Percentiles rank a stretch among this genome's conserved stretches.
phyloP scores from a whole-genome alignment of 1,140 invertebrate genomes.

The Drosophila kohkoa region DNA sequence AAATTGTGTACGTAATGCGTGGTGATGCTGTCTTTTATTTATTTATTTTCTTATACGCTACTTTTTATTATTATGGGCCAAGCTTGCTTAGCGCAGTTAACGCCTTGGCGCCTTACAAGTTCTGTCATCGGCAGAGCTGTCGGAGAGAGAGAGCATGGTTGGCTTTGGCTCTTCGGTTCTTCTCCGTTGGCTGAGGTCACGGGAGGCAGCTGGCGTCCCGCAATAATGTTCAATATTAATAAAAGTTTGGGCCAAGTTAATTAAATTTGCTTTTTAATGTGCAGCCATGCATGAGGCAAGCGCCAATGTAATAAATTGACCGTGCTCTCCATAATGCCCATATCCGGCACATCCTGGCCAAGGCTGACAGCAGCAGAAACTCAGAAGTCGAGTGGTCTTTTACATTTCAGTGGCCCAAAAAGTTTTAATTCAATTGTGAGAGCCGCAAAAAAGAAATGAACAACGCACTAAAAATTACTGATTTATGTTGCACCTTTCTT shows the following conservation, averaged over 20 bases:
- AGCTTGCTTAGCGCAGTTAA: slow-evolving; percentile 75
- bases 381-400: slow-evolving; percentile 31
- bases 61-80: slow-evolving; percentile 74
- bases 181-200: not conserved
- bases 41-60: slow-evolving; percentile 77
- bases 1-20: slow-evolving; percentile 83
- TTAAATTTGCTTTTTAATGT: slow-evolving; percentile 82
- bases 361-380: slow-evolving; percentile 10
- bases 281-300: slow-evolving; percentile 74
- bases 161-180: not conserved
- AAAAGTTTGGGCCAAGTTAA: slow-evolving; percentile 81
- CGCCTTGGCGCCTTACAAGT: slow-evolving; percentile 26
- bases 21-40: slow-evolving; percentile 80
- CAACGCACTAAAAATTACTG: slow-evolving; percentile 31
- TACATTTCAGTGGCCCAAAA: slow-evolving; percentile 18
- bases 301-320: slow-evolving; percentile 78
- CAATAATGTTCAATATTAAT: slow-evolving; percentile 80
- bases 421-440: slow-evolving; percentile 22
- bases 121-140: not conserved
- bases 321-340: slow-evolving; percentile 62
- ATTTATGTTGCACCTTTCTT: slow-evolving; percentile 17
- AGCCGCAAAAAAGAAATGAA: slow-evolving; percentile 20
- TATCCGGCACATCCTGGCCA: slow-evolving; percentile 47
- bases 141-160: not conserved
- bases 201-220: slow-evolving; percentile 43